Conservation (phyloP, 2,113 vertebrate species). For the Brachionichthys hirsutus region DNA sequence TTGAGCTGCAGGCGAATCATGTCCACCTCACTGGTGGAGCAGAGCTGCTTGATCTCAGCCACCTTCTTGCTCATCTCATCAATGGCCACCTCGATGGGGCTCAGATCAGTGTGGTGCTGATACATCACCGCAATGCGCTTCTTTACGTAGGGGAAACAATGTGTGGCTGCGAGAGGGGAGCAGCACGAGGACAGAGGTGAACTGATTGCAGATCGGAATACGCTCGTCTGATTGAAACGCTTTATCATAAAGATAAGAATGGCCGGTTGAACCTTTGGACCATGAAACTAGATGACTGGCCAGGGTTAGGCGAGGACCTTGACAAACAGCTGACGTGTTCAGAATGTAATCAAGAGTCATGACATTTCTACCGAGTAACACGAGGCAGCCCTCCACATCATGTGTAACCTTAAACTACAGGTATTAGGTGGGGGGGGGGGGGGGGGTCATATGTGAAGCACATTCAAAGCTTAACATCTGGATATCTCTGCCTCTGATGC, state of each 20-base stretch:
- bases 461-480: no score
- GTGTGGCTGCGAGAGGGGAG: conserved; percentile 82
- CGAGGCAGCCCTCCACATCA: not conserved
- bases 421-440: no score
- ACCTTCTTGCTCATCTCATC: conserved; percentile 99
- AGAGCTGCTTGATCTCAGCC: conserved; percentile 90
- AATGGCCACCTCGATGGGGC: conserved; percentile 97
- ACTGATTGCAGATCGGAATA: not conserved
- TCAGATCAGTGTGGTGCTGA: conserved; percentile 95
- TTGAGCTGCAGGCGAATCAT: conserved; percentile 99
- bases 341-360: conserved; percentile 62
- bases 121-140: conserved; percentile 98
- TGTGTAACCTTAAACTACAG: not conserved
- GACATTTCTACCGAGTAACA: conserved; percentile 19
- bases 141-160: conserved; percentile 96
- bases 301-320: conserved; percentile 38
- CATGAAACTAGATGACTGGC: conserved; percentile 57
- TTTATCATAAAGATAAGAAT: conserved; percentile 52
- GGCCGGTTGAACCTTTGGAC: conserved; percentile 60
- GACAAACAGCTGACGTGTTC: conserved; percentile 56
- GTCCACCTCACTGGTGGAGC: conserved; percentile 91
- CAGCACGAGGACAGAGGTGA: not conserved
- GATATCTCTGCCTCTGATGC: no score
- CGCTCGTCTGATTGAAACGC: not conserved
- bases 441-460: no score